Percentiles rank a stretch among this genome's conserved stretches.
These are phyloP conservation scores for Papilio demoleus DNA, from an alignment of 2,888 invertebrate genomes.

Conservation along the genomic window DNA sequence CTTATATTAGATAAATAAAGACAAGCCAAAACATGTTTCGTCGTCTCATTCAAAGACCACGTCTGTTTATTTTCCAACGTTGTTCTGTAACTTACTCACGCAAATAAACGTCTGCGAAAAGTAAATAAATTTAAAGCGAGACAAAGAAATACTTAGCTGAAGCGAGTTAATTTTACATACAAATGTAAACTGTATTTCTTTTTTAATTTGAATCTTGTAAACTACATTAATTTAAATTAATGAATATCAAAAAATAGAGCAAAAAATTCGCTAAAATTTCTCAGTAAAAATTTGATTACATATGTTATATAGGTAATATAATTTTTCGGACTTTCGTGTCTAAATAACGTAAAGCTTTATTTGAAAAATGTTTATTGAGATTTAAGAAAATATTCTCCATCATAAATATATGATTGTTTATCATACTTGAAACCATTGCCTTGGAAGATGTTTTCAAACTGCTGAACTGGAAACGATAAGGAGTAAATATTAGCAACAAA, in stretches of 20 bases:
- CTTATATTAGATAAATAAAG: conserved; percentile 24
- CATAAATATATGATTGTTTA: neutral
- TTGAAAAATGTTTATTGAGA: too few relatives aligned
- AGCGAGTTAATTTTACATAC: conserved; percentile 33
- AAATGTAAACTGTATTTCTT: conserved; percentile 9
- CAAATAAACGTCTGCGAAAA: conserved; percentile 31
- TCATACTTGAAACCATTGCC: neutral
- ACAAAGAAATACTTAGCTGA: conserved; percentile 37
- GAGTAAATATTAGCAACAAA: conserved; percentile 14
- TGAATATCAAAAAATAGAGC: too few relatives aligned
- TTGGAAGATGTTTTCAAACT: conserved; percentile 10
- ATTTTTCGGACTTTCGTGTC: too few relatives aligned
- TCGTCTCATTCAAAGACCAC: conserved; percentile 24
- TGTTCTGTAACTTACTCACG: conserved; percentile 25
- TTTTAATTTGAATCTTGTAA: neutral
- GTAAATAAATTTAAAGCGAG: conserved; percentile 35
- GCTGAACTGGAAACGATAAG: conserved; percentile 22
- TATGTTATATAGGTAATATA: too few relatives aligned
- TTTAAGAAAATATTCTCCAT: neutral
- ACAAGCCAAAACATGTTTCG: conserved; percentile 25
- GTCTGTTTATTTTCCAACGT: conserved; percentile 36
- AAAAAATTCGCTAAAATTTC: too few relatives aligned
- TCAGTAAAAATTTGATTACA: too few relatives aligned
- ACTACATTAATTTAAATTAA: too few relatives aligned
- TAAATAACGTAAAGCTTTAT: too few relatives aligned